Percentiles rank a stretch among this genome's conserved stretches.
Conservation (phyloP, 2,888 invertebrate genomes). For the Selenia dentaria region DNA sequence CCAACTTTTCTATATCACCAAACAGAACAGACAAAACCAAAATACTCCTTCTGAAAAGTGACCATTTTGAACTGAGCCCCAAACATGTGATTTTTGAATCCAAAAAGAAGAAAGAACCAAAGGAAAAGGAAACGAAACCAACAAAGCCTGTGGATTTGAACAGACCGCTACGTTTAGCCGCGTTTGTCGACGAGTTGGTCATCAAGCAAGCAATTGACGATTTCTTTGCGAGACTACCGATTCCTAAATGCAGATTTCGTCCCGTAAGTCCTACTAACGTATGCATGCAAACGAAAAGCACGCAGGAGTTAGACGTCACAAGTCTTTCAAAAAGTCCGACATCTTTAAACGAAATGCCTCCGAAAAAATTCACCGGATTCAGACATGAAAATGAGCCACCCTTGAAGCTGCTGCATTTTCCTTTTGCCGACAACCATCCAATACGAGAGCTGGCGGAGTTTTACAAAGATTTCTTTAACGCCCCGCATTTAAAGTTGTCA, state of each 20-base stretch:
- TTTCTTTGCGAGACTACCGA: conserved; percentile 63
- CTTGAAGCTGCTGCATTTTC: conserved; percentile 89
- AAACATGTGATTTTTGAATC: conserved; percentile 85
- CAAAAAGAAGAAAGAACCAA: conserved; percentile 85
- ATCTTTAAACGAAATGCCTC: conserved; percentile 64
- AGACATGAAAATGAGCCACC: conserved; percentile 85
- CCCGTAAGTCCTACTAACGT: conserved; percentile 37
- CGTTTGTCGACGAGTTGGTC: conserved; percentile 87
- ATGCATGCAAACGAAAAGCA: conserved; percentile 57
- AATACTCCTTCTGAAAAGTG: conserved; percentile 94
- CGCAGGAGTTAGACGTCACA: conserved; percentile 61
- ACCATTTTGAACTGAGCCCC: conserved; percentile 94
- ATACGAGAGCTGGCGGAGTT: conserved; percentile 91
- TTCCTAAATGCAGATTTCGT: conserved; percentile 69
- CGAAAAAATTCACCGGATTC: conserved; percentile 72
- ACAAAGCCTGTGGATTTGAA: conserved; percentile 85
- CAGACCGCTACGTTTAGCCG: conserved; percentile 90
- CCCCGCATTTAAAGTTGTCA: conserved; percentile 75
- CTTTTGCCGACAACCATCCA: conserved; percentile 89
- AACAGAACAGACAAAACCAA: conserved; percentile 88
- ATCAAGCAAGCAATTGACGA: conserved; percentile 63
- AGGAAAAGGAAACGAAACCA: conserved; percentile 56
- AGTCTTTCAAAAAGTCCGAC: conserved; percentile 66
- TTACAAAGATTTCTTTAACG: conserved; percentile 92
- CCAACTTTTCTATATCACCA: conserved; percentile 96